phyloP scores from a whole-genome alignment of 2,113 vertebrate species.

The Porphyrio hochstetteri region DNA sequence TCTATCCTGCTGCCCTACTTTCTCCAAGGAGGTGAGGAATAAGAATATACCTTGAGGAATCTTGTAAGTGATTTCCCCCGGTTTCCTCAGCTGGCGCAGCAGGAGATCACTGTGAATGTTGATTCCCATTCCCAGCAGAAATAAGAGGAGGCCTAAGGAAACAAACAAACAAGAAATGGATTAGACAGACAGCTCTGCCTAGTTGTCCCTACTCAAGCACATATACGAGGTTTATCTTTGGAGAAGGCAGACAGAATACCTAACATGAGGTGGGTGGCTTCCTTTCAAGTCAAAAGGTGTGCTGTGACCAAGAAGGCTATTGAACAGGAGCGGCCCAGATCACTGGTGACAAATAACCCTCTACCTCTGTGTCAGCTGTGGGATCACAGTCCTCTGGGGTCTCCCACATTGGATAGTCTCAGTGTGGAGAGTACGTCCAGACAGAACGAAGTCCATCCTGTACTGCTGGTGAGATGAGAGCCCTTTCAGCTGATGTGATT shows the following conservation, averaged over 20 bases:
- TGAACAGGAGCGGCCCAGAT: background rate
- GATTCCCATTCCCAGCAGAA: slow-evolving; percentile 86
- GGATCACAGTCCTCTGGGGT: background rate
- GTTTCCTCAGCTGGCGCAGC: slow-evolving; percentile 84
- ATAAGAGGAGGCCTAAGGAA: slow-evolving; percentile 82
- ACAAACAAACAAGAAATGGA: background rate
- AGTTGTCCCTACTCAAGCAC: background rate
- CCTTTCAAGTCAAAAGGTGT: background rate
- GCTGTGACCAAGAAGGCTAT: background rate
- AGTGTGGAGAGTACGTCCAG: background rate
- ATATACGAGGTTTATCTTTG: background rate
- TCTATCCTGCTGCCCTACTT: background rate
- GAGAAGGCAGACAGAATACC: background rate
- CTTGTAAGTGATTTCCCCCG: slow-evolving; percentile 84
- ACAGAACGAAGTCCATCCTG: accelerated
- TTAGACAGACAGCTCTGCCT: background rate
- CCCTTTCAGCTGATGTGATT: background rate
- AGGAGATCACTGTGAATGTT: slow-evolving; percentile 92
- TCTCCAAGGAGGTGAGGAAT: background rate
- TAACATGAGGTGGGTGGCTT: background rate
- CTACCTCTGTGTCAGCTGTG: background rate
- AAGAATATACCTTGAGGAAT: slow-evolving; percentile 84
- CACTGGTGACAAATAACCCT: background rate
- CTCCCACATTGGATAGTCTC: background rate
- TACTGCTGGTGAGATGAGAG: background rate